Base-by-base conservation (phyloP, 2,797 vertebrate species). In the Mus minutoides region DNA sequence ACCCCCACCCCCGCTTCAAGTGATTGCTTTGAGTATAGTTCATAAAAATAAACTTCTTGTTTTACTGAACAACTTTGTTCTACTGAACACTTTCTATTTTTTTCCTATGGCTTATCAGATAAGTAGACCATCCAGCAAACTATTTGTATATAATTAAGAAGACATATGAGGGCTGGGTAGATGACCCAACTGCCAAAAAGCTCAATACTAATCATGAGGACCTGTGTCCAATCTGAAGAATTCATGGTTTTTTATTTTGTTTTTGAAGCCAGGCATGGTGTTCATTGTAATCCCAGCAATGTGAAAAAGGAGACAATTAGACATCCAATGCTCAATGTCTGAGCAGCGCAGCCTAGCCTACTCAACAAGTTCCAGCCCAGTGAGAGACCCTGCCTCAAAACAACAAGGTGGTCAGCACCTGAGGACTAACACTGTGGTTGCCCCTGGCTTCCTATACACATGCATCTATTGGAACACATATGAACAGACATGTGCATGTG, bases 11-110 rank as follows among this genome's bases (percentile, higher is more conserved):
- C 69, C 37, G 3, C 80, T 31, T 71, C 5, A 40, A 16, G 3
- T 31, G 34, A 80, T 0, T 73, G 82, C 73, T 90, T 79, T 62
- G 37, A 67, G 12, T 56, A 26, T 5, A 56, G 22, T 52, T 37
- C 52, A 83, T 69, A 13, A 89, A 88, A 87, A 80, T 26, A 87
- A 82, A 71, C 78, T 89, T 93, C 49, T 76, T 76, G 46, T 14
- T 14, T 43, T 37, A 29, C 77, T 29, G n/a, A 26, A 64, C 29
- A 26, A 34, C 54, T 90, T 90, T 78, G 95, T 88, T 84, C 84
- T 88, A 49, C 49, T 49, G 49, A 96, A 78, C 8, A 52, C 5
- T 69, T 93, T 64, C 46, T 49, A 83, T 58, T 62, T 76, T 83
- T 77, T 29, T 71, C 24, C 78, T 24, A 29, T 62, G 58, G 17